Percentiles rank a stretch among this genome's conserved stretches.
Conservation (phyloP, 2,797 vertebrate species). For the Brachyrhaphis roseni region DNA sequence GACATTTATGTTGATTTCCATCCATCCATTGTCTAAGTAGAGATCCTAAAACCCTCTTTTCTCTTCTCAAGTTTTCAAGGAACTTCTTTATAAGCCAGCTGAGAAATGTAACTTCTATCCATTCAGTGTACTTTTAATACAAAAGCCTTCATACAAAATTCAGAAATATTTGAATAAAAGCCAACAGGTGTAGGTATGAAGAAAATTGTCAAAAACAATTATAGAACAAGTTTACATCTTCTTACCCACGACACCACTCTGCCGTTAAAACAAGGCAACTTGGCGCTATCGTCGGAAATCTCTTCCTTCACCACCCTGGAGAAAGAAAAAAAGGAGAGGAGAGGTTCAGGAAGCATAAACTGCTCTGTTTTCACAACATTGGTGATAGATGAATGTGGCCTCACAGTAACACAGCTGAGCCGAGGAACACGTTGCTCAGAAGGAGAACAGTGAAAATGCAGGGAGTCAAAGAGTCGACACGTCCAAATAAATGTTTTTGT, state of each 20-base stretch:
- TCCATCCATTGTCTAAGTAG: not conserved
- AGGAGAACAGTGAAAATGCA: slow-evolving; percentile 9
- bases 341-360: slow-evolving; percentile 16
- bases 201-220: not conserved
- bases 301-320: slow-evolving; percentile 93
- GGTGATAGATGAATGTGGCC: not conserved
- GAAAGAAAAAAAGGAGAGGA: slow-evolving; percentile 26
- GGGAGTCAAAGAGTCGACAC: slow-evolving; percentile 41
- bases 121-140: not conserved
- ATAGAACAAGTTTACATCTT: slow-evolving; percentile 20
- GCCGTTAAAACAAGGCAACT: slow-evolving; percentile 90
- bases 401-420: not conserved
- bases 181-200: not conserved
- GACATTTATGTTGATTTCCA: not conserved
- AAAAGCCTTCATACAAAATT: not conserved
- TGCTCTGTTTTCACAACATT: slow-evolving; percentile 28
- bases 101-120: not conserved
- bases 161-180: not conserved
- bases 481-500: slow-evolving; percentile 9
- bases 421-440: slow-evolving; percentile 11
- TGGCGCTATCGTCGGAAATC: slow-evolving; percentile 89
- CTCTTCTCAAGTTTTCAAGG: not conserved
- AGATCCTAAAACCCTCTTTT: not conserved
- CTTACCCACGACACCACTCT: slow-evolving; percentile 91
- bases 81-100: not conserved